Evolutionary conservation across 2,113 vertebrate species (phyloP), one percentile per base, ranked within the genome.

Genomic region (Atrichornis clamosus): DNA sequence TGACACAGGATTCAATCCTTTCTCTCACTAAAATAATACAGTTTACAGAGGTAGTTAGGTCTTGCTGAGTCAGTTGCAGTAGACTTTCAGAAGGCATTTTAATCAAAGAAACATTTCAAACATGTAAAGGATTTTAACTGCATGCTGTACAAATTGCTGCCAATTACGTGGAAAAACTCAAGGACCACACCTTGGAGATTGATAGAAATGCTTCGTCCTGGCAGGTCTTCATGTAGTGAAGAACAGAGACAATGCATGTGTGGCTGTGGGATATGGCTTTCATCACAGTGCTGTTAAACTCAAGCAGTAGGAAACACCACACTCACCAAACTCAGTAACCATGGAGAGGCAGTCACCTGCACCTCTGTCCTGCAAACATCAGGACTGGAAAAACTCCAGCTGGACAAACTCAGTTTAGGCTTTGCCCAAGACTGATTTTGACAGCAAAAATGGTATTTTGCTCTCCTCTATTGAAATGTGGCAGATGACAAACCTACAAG

Each of bases 161-260:
- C 24, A 64, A 35, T 65, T 75, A 15, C 3, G 37, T 30, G 28
- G 22, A 44, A 79, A 33, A 20, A 6, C 21, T 67, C 19, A 77
- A 79, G 27, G 33, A 0, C 39, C 22, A 3, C 8, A 35, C 2
- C 27, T 55, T 55, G 12, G 11, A 55, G 8, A 10, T 33, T 53
- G 58, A 33, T 15, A 30, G 33, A 74, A 77, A 14, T 26, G 6
- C 2, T 65, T 24, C 15, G 39, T 1, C 16, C 37, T 33, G 28
- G 4, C 15, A 22, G 4, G 7, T 44, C 32, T 44, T 78, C 4
- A 8, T 1, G 2, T 5, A 78, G 42, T 6, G 16, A 19, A 44
- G 41, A 64, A 13, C 9, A 63, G 9, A 74, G 10, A 42, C 6
- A 49, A 26, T 1, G 2, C 12, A 27, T 0, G 0, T 2, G 0